A percentile compares a stretch with the other conserved stretches of the same genome.
phyloP scores from a whole-genome alignment of 2,797 vertebrate species.

The Acanthurus leucopareius region DNA sequence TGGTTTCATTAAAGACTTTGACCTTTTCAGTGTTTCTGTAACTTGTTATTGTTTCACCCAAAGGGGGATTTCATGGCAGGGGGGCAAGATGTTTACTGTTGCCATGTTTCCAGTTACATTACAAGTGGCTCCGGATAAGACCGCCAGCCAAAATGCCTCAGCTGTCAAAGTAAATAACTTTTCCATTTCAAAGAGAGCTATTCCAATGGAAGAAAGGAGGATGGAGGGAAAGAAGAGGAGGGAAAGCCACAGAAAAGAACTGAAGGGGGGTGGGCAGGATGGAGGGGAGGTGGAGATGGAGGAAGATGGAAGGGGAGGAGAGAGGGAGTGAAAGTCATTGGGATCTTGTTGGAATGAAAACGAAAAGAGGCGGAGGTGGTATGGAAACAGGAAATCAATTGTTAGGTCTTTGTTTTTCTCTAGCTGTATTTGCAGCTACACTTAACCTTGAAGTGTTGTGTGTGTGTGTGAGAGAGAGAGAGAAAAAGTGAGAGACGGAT shows the following conservation, averaged over 20 bases:
- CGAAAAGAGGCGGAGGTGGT: slow-evolving; percentile 59
- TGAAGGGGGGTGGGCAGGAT: slow-evolving; percentile 58
- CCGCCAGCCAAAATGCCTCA: slow-evolving; percentile 70
- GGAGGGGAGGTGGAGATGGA: slow-evolving; percentile 54
- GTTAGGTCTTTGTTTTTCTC: slow-evolving; percentile 69
- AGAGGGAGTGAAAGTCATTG: slow-evolving; percentile 74
- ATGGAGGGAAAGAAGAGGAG: slow-evolving; percentile 58
- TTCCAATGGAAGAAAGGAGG: slow-evolving; percentile 74
- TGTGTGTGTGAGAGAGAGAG: not conserved
- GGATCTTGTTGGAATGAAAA: slow-evolving; percentile 81
- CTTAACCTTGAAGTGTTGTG: slow-evolving; percentile 37
- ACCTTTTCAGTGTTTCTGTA: slow-evolving; percentile 62
- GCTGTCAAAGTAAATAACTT: slow-evolving; percentile 80
- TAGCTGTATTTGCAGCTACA: slow-evolving; percentile 65
- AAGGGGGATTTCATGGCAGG: slow-evolving; percentile 56
- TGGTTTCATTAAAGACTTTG: slow-evolving; percentile 50
- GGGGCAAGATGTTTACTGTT: slow-evolving; percentile 73
- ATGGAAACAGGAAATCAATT: slow-evolving; percentile 82
- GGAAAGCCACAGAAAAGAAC: slow-evolving; percentile 70
- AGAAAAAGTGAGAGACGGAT: slow-evolving; percentile 11
- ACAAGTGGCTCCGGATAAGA: slow-evolving; percentile 73
- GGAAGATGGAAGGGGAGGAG: slow-evolving; percentile 52
- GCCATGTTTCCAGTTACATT: slow-evolving; percentile 76
- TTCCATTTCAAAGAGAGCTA: slow-evolving; percentile 80
- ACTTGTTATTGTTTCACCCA: slow-evolving; percentile 58